Percentiles rank a stretch among this genome's conserved stretches.
Evolutionary conservation across 1,140 invertebrate genomes (phyloP).

Genomic region (Aricia agestis): DNA sequence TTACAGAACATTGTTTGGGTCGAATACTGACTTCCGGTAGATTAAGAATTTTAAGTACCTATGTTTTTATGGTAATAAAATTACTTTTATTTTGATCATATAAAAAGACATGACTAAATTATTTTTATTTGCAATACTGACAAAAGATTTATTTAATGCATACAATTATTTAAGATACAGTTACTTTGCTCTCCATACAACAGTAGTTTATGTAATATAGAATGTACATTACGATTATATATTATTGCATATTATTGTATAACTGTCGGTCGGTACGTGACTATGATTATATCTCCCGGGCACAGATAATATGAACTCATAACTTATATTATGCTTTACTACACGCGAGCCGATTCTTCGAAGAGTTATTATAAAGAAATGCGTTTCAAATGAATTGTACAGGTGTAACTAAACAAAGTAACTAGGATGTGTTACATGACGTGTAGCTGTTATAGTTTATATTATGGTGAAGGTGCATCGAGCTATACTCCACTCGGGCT

Average conservation of each 20-base stretch:
- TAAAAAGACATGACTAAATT: not conserved
- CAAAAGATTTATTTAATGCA: not conserved
- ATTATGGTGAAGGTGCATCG: no score
- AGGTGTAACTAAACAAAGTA: no score
- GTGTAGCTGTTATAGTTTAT: no score
- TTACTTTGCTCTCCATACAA: not conserved
- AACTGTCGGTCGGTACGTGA: not conserved
- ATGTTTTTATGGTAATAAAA: not conserved
- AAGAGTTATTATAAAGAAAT: not conserved
- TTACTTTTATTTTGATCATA: not conserved
- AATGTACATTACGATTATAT: slow-evolving; percentile 8
- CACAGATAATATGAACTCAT: not conserved
- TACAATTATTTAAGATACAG: not conserved
- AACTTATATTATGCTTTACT: not conserved
- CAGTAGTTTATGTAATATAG: slow-evolving; percentile 7
- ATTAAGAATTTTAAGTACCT: no score
- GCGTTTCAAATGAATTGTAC: not conserved
- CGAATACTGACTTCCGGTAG: no score
- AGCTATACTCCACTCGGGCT: no score
- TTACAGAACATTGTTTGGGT: no score
- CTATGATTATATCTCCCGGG: slow-evolving; percentile 12
- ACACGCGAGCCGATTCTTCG: not conserved
- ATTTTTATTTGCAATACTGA: not conserved
- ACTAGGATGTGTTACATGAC: no score
- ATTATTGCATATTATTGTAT: slow-evolving; percentile 16